These are phyloP conservation scores for Falco biarmicus DNA, from an alignment of 2,797 vertebrate species.

Conservation along the genomic window DNA sequence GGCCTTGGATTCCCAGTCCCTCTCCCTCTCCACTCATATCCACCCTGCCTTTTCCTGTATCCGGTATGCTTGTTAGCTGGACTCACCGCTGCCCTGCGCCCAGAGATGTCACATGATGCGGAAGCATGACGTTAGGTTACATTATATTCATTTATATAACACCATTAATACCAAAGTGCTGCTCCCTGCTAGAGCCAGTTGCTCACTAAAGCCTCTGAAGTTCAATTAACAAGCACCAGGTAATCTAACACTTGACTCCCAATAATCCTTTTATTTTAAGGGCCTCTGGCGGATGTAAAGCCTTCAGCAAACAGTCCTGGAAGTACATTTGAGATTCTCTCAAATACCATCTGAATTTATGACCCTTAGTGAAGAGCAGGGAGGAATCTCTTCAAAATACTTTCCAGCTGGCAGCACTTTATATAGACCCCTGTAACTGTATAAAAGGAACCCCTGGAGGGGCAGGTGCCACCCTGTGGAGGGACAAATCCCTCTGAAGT, in stretches of 20 bases:
- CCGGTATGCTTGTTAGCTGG: background rate
- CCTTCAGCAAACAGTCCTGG: constrained; percentile 47
- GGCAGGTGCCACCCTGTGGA: constrained; percentile 62
- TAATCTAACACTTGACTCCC: constrained; percentile 71
- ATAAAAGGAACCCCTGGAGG: constrained; percentile 58
- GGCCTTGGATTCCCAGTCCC: background rate
- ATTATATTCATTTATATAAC: constrained; percentile 62
- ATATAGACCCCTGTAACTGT: constrained; percentile 66
- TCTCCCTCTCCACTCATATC: background rate
- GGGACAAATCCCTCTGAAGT: constrained; percentile 37
- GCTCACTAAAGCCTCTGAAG: constrained; percentile 66
- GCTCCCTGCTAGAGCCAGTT: constrained; percentile 63
- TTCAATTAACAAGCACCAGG: constrained; percentile 72
- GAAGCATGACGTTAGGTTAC: constrained; percentile 23
- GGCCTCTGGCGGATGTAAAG: constrained; percentile 57
- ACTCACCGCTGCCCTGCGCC: background rate
- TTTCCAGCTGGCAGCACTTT: constrained; percentile 74
- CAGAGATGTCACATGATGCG: background rate
- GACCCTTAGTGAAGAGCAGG: constrained; percentile 58
- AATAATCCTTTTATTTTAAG: constrained; percentile 77
- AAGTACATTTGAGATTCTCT: constrained; percentile 69
- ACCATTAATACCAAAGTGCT: constrained; percentile 51
- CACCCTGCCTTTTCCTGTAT: background rate
- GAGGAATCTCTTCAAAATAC: constrained; percentile 72
- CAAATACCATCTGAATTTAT: constrained; percentile 75